Evolutionary conservation across 2,113 vertebrate species (phyloP), one percentile per base, ranked within the genome.

Genomic region (Sphaerodactylus townsendi): DNA sequence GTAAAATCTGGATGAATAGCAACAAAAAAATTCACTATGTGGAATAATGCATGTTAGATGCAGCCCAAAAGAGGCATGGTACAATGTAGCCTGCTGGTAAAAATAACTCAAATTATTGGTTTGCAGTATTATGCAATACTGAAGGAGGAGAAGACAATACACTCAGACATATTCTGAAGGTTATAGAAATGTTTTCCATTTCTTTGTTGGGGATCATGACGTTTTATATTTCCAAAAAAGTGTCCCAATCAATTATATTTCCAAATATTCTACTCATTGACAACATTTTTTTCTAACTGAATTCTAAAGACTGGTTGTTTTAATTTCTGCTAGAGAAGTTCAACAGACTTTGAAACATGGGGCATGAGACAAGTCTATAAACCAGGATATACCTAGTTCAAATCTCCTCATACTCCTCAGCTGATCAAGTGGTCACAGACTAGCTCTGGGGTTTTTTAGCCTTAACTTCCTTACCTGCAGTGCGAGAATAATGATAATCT

Each of bases 181-280:
- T 85, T 44, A n/a, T 17, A 64, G 82, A 89, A 17, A 65, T 46
- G n/a, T 1, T 37, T 91, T 86, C 59, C 77, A 25, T 7, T 73
- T 48, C 64, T 85, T 62, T 62, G 23, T 62, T 62, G 59, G 6
- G 41, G 30, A 70, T 69, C 30, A n/a, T 89, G 65, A 81, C 59
- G 64, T 77, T 87, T 89, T 86, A 0, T 0, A 65, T 81, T 88
- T 81, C 44, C 76, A 77, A 81, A 92, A n/a, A 17, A 93, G 81
- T 74, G 78, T 35, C 81, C 85, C 85, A 85, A 69, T 82, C 78
- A 79, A 66, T 87, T 77, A 41, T 76, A 72, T 50, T 69, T 35
- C 69, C 84, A 74, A 86, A 19, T 46, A 66, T 1, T 39, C 76
- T 74, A 41, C 69, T 10, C 44, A 84, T 39, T 41, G 69, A 81